phyloP scores from a whole-genome alignment of 2,797 vertebrate species.

The Serranus cabrilla region DNA sequence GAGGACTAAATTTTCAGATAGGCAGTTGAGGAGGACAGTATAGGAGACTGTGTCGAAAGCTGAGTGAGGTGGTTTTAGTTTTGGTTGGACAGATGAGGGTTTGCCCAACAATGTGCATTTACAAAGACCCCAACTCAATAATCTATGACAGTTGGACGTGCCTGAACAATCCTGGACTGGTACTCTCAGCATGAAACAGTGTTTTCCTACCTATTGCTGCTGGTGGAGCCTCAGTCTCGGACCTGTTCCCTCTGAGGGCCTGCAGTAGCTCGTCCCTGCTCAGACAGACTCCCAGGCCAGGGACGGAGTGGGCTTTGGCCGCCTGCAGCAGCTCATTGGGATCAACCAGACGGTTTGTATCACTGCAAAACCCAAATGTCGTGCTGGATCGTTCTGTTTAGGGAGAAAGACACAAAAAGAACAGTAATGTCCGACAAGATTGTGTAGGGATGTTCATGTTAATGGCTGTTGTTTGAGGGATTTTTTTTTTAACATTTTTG shows the following conservation, averaged over 20 bases:
- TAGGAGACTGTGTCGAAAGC: too few relatives aligned
- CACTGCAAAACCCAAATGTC: constrained; percentile 88
- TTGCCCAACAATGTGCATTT: too few relatives aligned
- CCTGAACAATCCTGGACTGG: constrained; percentile 7
- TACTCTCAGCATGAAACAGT: constrained; percentile 31
- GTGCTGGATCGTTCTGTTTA: constrained; percentile 73
- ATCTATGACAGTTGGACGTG: constrained; percentile 6
- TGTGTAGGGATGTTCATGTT: neutral
- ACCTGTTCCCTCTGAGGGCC: constrained; percentile 65
- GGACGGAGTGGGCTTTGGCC: constrained; percentile 87
- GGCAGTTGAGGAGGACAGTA: too few relatives aligned
- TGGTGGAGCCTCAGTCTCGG: constrained; percentile 6
- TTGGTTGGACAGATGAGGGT: too few relatives aligned
- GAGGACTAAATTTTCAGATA: too few relatives aligned
- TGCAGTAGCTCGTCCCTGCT: constrained; percentile 86
- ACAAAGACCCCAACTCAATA: too few relatives aligned
- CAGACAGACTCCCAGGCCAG: constrained; percentile 88
- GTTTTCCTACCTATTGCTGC: constrained; percentile 52
- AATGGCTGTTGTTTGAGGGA: neutral
- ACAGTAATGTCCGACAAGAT: neutral
- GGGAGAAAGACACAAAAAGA: constrained; percentile 5
- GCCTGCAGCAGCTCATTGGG: constrained; percentile 84
- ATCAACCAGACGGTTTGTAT: constrained; percentile 87
- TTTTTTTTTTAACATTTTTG: neutral
- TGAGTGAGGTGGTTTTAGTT: too few relatives aligned